phyloP scores from a whole-genome alignment of 1,140 invertebrate species.

The Ceratina australensis region DNA sequence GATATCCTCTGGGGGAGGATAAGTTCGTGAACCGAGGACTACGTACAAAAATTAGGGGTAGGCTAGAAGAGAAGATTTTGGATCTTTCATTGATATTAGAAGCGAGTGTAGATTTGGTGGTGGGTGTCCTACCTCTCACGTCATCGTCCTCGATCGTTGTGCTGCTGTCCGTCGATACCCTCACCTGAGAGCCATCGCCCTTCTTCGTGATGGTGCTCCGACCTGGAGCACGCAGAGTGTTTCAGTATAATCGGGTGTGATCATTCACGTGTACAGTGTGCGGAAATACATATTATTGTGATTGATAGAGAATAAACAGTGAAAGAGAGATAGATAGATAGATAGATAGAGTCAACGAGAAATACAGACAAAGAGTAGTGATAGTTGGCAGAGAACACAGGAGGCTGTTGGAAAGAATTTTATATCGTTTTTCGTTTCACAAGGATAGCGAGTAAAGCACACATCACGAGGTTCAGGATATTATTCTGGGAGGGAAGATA shows the following conservation, averaged over 20 bases:
- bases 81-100: slow-evolving; percentile 2
- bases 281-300: slow-evolving; percentile 20
- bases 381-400: too few species aligned
- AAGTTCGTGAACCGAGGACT: neutral
- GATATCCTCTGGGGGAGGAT: neutral
- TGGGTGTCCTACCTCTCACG: slow-evolving; percentile 86
- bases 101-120: slow-evolving; percentile 31
- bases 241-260: slow-evolving; percentile 58
- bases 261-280: neutral
- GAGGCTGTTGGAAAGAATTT: too few species aligned
- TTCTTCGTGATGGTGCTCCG: slow-evolving; percentile 95
- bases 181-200: slow-evolving; percentile 95
- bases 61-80: slow-evolving; percentile 13
- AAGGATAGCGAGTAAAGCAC: too few species aligned
- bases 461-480: neutral
- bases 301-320: slow-evolving; percentile 20
- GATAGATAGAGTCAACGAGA: too few species aligned
- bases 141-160: slow-evolving; percentile 96
- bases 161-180: slow-evolving; percentile 95
- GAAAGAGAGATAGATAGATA: neutral
- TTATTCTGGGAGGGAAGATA: neutral
- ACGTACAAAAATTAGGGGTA: neutral
- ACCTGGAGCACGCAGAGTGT: slow-evolving; percentile 80
- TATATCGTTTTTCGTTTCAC: too few species aligned
- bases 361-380: too few species aligned